phyloP scores from a whole-genome alignment of 2,888 invertebrate genomes.

The Trichopoda pennipes region DNA sequence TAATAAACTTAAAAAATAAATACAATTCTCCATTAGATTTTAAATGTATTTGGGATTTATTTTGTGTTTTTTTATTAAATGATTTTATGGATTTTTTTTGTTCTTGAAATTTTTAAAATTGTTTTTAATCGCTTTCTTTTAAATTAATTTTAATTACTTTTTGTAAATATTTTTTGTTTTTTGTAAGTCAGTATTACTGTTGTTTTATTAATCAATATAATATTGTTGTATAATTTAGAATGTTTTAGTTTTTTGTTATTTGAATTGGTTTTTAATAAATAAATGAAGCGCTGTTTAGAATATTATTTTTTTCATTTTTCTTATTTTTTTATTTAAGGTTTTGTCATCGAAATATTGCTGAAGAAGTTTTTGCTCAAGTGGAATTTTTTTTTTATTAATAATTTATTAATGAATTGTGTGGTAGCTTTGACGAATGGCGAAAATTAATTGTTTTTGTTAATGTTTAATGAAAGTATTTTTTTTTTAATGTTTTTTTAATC shows the following conservation, averaged over 20 bases:
- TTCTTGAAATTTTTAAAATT: constrained; percentile 15
- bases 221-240: constrained; percentile 38
- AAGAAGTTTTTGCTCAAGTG: neutral
- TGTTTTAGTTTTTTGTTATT: constrained; percentile 38
- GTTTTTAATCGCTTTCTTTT: neutral
- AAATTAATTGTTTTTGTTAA: constrained; percentile 4
- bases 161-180: constrained; percentile 27
- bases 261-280: constrained; percentile 62
- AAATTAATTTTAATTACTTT: constrained; percentile 2
- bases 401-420: constrained; percentile 49
- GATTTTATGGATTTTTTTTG: neutral
- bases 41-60: constrained; percentile 71
- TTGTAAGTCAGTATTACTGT: constrained; percentile 29
- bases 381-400: constrained; percentile 42
- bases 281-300: constrained; percentile 54
- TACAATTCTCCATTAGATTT: constrained; percentile 70
- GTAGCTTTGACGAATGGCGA: constrained; percentile 15
- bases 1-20: constrained; percentile 64
- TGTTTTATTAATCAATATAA: constrained; percentile 28
- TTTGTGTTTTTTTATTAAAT: constrained; percentile 29
- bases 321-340: constrained; percentile 31
- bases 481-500: neutral
- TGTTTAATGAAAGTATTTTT: constrained; percentile 4
- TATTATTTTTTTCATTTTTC: constrained; percentile 2
- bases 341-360: constrained; percentile 39